Conservation (phyloP, 2,797 vertebrate genomes). For the Loris lydekkerianus region DNA sequence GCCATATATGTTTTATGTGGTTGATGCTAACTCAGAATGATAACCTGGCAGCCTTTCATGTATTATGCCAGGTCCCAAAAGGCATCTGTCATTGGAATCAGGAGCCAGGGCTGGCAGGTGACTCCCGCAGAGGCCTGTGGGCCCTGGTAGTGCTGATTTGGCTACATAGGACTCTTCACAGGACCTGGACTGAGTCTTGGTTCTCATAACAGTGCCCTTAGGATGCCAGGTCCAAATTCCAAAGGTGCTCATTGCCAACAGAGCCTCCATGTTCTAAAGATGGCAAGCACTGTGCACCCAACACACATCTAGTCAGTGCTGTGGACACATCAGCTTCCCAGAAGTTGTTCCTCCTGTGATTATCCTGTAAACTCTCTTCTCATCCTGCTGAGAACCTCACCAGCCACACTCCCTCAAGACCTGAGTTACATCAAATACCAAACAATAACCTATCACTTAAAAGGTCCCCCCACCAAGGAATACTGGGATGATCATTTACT, state of each 20-base stretch:
- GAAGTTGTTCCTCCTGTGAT: too few species aligned
- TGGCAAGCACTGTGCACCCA: fast-evolving
- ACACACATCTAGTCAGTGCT: fast-evolving
- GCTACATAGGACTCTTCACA: not conserved
- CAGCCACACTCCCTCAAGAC: fast-evolving
- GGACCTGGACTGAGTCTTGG: too few species aligned
- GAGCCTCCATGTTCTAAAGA: not conserved
- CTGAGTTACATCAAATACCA: fast-evolving
- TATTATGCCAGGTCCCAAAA: not conserved
- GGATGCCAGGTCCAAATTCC: too few species aligned
- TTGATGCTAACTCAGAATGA: not conserved
- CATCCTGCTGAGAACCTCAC: fast-evolving
- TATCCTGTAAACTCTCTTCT: not conserved
- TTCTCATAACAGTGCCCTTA: not conserved
- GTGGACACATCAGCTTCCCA: fast-evolving
- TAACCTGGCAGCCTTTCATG: too few species aligned
- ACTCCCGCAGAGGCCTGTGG: not conserved
- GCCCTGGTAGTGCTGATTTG: not conserved
- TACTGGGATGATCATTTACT: too few species aligned
- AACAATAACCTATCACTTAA: fast-evolving
- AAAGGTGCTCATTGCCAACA: fast-evolving
- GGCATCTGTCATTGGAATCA: too few species aligned
- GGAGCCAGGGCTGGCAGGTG: not conserved
- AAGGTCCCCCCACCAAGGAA: not conserved
- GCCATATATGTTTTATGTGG: not conserved